These are phyloP conservation scores for Alexandromys fortis DNA, from an alignment of 2,113 vertebrate genomes.

Conservation along the genomic window DNA sequence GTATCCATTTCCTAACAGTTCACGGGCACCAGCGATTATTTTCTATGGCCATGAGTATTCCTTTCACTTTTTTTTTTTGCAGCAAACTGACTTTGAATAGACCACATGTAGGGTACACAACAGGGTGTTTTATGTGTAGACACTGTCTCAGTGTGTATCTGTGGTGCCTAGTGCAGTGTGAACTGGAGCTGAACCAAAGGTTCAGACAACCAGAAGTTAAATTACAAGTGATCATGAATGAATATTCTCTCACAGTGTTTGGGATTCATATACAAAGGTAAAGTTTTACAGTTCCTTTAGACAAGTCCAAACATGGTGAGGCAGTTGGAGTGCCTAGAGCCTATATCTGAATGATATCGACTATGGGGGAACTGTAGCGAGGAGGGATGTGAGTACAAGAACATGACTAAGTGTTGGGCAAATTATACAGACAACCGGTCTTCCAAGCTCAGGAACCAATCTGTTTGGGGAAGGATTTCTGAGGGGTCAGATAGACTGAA, in stretches of 20 bases:
- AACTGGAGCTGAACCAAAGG: not conserved
- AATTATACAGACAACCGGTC: not conserved
- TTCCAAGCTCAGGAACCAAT: not conserved
- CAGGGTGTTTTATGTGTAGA: not conserved
- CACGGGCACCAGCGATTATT: not conserved
- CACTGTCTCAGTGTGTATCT: not conserved
- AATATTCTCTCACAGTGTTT: not conserved
- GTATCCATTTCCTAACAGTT: not conserved
- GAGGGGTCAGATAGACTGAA: not conserved
- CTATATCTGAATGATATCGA: not conserved
- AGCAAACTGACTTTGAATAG: not conserved
- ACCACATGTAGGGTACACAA: not conserved
- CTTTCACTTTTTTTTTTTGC: not conserved
- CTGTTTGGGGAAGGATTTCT: not conserved
- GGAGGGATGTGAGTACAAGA: not conserved
- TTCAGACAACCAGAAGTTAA: conserved; percentile 13
- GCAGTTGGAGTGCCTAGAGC: not conserved
- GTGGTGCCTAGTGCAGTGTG: not conserved
- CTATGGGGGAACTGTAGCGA: not conserved
- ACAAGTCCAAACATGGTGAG: not conserved
- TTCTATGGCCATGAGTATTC: not conserved
- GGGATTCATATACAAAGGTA: not conserved
- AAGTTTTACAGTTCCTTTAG: not conserved
- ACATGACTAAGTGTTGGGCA: not conserved
- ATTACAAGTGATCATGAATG: not conserved